phyloP scores from a whole-genome alignment of 2,888 invertebrate genomes.

The Oligia strigilis region DNA sequence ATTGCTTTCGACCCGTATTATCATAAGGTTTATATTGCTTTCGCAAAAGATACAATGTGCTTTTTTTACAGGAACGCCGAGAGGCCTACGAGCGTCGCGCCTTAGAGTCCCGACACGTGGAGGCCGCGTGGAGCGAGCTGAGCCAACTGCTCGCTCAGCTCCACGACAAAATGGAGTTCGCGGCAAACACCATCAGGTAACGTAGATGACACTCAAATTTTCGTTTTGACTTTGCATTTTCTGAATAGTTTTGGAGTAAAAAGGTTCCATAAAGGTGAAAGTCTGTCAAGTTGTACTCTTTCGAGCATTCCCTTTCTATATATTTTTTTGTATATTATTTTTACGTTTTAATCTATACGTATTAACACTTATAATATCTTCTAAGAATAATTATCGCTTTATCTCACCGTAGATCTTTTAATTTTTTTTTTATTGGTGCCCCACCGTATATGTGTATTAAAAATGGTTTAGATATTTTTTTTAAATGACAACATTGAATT shows the following conservation, averaged over 20 bases:
- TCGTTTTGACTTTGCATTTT: neutral
- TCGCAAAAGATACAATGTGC: neutral
- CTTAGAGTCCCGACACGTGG: constrained; percentile 94
- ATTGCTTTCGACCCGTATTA: neutral
- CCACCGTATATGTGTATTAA: neutral
- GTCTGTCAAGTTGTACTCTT: neutral
- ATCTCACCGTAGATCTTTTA: neutral
- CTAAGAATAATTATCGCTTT: neutral
- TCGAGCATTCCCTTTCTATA: neutral
- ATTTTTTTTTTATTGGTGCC: neutral
- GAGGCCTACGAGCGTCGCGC: constrained; percentile 94
- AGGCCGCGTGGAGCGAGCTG: constrained; percentile 97
- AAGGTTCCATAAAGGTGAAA: neutral
- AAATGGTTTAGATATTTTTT: neutral
- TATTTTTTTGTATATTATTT: neutral
- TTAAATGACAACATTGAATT: neutral
- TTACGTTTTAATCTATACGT: neutral
- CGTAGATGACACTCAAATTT: too few species aligned
- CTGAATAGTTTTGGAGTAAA: neutral
- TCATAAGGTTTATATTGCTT: neutral
- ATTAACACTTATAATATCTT: neutral
- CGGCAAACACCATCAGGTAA: constrained; percentile 95
- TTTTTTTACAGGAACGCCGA: constrained; percentile 91
- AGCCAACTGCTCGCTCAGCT: constrained; percentile 96
- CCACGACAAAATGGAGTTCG: constrained; percentile 98